phyloP scores from a whole-genome alignment of 2,113 vertebrate genomes.

The Phylloscopus trochiloides region DNA sequence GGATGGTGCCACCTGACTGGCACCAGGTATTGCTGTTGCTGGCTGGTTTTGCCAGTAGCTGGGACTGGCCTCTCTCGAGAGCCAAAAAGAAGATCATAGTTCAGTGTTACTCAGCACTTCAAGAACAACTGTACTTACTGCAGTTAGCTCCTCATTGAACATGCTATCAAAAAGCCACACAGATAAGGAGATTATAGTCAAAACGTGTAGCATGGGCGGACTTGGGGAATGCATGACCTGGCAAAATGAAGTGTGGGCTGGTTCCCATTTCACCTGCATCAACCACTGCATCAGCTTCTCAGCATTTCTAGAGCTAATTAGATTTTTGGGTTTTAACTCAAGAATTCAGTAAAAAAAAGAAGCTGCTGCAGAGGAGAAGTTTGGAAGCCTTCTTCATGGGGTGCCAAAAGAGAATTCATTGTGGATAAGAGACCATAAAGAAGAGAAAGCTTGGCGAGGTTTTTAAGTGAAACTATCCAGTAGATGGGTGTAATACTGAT shows the following conservation, averaged over 20 bases:
- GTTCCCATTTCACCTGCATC: background rate
- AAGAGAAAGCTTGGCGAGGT: background rate
- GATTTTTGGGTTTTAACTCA: background rate
- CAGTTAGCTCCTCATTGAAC: background rate
- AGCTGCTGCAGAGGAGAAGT: background rate
- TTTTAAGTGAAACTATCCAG: background rate
- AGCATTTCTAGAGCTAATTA: background rate
- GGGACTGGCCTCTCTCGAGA: background rate
- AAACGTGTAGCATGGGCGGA: fast-evolving
- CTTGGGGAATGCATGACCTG: background rate
- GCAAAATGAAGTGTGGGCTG: background rate
- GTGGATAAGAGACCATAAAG: background rate
- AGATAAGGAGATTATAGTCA: background rate
- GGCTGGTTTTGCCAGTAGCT: background rate
- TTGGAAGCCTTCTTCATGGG: background rate
- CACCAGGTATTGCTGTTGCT: fast-evolving
- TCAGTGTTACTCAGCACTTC: background rate
- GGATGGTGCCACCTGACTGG: too few species aligned
- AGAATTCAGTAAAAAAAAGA: background rate
- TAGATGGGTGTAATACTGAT: background rate
- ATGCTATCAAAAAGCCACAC: background rate
- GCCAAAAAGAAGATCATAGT: background rate
- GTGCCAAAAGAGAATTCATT: background rate
- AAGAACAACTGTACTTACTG: background rate
- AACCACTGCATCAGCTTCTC: background rate